Evolutionary conservation across 2,888 invertebrate species (phyloP).

Genomic region (Cantharis nigra): DNA sequence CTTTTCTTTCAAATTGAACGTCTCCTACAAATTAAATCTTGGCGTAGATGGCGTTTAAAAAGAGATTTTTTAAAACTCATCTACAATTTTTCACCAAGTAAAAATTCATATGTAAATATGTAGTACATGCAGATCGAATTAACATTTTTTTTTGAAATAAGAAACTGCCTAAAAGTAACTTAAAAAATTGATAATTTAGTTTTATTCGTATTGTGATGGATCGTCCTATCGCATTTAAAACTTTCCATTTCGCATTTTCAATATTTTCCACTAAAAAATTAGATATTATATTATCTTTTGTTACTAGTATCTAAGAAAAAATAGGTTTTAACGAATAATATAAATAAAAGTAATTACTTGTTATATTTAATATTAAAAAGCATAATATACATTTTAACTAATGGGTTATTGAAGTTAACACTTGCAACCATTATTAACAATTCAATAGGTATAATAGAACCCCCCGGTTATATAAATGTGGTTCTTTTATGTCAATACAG

Average conservation of each 20-base stretch:
- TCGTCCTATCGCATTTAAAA: neutral
- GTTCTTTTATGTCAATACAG: neutral
- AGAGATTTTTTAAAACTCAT: neutral
- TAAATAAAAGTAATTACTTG: neutral
- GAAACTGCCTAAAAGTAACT: neutral
- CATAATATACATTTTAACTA: neutral
- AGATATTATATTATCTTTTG: neutral
- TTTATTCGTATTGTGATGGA: neutral
- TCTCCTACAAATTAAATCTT: constrained; percentile 46
- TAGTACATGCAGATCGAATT: neutral
- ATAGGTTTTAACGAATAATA: neutral
- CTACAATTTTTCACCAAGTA: neutral
- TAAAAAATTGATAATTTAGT: neutral
- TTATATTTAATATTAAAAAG: neutral
- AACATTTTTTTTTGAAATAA: neutral
- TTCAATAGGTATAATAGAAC: neutral
- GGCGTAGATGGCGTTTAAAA: constrained; percentile 45
- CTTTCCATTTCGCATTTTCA: neutral
- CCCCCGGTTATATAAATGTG: neutral
- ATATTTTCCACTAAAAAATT: neutral
- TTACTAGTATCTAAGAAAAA: neutral
- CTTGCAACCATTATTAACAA: neutral
- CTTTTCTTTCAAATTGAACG: constrained; percentile 28
- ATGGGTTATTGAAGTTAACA: neutral
- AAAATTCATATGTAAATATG: neutral